Conservation (phyloP, 2,113 vertebrate species). For the Pelodiscus sinensis region DNA sequence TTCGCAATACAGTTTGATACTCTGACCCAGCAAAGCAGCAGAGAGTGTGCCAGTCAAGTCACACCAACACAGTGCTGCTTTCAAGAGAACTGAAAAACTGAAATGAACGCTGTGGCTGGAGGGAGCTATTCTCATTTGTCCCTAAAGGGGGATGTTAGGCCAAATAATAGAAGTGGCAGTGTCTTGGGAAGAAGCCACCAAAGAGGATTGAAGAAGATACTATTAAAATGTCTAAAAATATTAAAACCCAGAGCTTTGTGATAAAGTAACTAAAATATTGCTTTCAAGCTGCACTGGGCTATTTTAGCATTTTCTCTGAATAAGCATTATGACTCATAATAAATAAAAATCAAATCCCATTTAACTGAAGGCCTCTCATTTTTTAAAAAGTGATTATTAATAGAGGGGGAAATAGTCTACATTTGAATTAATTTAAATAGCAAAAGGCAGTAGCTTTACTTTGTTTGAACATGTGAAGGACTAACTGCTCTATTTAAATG, state of each 20-base stretch:
- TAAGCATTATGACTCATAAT: neutral
- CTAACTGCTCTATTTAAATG: constrained; percentile 3
- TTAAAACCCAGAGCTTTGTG: neutral
- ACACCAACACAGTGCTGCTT: neutral
- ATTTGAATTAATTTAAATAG: neutral
- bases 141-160: neutral
- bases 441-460: neutral
- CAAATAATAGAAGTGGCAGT: neutral
- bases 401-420: neutral
- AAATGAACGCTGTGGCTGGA: neutral
- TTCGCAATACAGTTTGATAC: neutral
- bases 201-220: neutral
- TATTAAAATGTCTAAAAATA: neutral
- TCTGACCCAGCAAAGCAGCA: constrained; percentile 13
- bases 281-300: fast-evolving
- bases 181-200: neutral
- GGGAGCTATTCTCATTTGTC: neutral
- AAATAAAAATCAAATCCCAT: neutral
- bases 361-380: neutral
- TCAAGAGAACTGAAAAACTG: constrained; percentile 1
- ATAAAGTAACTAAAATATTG: neutral
- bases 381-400: neutral
- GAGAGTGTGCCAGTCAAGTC: neutral
- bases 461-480: neutral
- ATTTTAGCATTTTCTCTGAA: neutral